Evolutionary conservation across 2,888 invertebrate species (phyloP).

Genomic region (Ornithoptera alexandrae): DNA sequence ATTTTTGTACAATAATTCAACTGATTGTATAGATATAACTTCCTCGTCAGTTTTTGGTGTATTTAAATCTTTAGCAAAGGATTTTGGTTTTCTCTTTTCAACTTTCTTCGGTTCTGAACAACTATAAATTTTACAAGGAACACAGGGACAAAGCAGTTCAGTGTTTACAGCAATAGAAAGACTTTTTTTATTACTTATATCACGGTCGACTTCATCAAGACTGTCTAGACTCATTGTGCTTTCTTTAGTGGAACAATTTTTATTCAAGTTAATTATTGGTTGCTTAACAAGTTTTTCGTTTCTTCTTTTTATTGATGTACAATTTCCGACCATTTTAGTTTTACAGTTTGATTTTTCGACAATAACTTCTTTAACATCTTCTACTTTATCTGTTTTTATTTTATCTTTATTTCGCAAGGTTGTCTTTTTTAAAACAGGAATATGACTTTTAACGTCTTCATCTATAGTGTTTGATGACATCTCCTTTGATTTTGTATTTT

Average conservation of each 20-base stretch:
- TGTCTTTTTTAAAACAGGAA: slow-evolving; percentile 53
- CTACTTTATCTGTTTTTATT: slow-evolving; percentile 27
- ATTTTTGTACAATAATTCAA: slow-evolving; percentile 67
- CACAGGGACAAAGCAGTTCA: slow-evolving; percentile 60
- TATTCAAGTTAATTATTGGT: slow-evolving; percentile 33
- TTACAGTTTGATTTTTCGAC: slow-evolving; percentile 6
- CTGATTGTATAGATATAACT: slow-evolving; percentile 42
- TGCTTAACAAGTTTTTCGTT: slow-evolving; percentile 30
- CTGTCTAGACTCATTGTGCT: slow-evolving; percentile 69
- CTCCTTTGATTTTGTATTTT: slow-evolving; percentile 37
- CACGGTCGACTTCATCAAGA: slow-evolving; percentile 50
- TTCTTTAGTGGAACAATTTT: slow-evolving; percentile 46
- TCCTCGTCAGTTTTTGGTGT: slow-evolving; percentile 24
- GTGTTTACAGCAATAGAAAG: slow-evolving; percentile 66
- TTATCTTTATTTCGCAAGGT: slow-evolving; percentile 34
- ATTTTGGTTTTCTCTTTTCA: slow-evolving; percentile 38
- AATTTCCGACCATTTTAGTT: slow-evolving; percentile 13
- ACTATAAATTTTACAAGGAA: slow-evolving; percentile 68
- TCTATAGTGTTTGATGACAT: slow-evolving; percentile 34
- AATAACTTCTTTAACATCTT: slow-evolving; percentile 29
- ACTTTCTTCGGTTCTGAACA: slow-evolving; percentile 46
- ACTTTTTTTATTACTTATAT: slow-evolving; percentile 42
- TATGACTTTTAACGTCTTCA: slow-evolving; percentile 50
- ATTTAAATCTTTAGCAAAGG: slow-evolving; percentile 29
- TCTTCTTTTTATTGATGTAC: slow-evolving; percentile 21